These are phyloP conservation scores for Hemicentrotus pulcherrimus DNA, from an alignment of 35 echinoderm and acorn worm species.

Conservation along the genomic window DNA sequence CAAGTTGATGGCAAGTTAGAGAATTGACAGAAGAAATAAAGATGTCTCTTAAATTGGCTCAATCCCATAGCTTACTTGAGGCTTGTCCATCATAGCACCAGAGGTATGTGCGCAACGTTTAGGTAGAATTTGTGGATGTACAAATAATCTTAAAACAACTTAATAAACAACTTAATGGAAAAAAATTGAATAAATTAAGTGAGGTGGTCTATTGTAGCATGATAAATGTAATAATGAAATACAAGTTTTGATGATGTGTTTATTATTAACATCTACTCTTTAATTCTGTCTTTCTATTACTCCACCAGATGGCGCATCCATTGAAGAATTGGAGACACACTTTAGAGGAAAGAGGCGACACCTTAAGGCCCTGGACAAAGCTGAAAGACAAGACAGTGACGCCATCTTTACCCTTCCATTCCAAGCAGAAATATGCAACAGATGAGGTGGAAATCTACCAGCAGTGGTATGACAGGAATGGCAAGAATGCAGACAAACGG, in stretches of 20 bases:
- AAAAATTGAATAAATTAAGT: background rate
- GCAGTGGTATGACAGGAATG: background rate
- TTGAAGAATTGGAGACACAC: background rate
- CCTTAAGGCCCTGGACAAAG: background rate
- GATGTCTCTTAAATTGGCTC: background rate
- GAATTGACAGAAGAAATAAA: background rate
- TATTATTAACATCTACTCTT: background rate
- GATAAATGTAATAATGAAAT: background rate
- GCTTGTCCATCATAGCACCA: background rate
- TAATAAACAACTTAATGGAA: too few species aligned
- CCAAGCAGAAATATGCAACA: background rate
- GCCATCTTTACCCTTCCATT: background rate
- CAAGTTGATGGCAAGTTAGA: background rate
- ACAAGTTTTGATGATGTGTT: background rate
- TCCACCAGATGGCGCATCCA: background rate
- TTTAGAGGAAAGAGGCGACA: background rate
- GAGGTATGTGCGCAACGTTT: background rate
- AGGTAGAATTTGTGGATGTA: background rate
- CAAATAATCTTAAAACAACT: too few species aligned
- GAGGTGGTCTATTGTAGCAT: background rate
- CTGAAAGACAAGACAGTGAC: background rate
- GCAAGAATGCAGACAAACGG: background rate
- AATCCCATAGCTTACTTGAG: background rate
- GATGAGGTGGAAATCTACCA: background rate
- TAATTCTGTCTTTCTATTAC: background rate